A percentile compares a stretch with the other conserved stretches of the same genome.
These are phyloP conservation scores for Gallirallus australis DNA, from an alignment of 2,797 vertebrate species.

Conservation along the genomic window DNA sequence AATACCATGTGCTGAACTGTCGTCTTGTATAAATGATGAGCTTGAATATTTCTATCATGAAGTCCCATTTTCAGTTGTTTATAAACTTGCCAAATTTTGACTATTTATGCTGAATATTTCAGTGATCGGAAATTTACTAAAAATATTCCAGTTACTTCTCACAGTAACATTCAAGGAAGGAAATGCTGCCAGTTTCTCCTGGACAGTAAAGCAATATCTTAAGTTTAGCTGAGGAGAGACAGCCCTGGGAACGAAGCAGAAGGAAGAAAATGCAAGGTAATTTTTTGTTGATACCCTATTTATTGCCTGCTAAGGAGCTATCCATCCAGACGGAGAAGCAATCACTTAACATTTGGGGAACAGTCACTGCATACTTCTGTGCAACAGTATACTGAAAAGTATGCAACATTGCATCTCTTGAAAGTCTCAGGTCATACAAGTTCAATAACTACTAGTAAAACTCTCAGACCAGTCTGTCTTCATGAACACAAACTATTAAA, in stretches of 20 bases:
- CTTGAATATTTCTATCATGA: neutral
- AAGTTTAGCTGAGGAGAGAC: neutral
- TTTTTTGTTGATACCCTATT: neutral
- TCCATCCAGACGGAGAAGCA: neutral
- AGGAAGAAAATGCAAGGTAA: neutral
- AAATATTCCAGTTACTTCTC: neutral
- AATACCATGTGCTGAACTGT: neutral
- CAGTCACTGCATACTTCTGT: neutral
- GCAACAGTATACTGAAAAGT: neutral
- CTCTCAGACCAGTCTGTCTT: neutral
- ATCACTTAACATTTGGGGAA: neutral
- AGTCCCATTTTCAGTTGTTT: neutral
- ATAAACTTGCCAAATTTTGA: neutral
- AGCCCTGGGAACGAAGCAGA: neutral
- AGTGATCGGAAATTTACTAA: neutral
- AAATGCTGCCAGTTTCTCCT: neutral
- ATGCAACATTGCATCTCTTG: neutral
- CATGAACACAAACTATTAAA: neutral
- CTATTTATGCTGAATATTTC: neutral
- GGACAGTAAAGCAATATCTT: neutral
- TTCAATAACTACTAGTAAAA: neutral
- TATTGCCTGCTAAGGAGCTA: neutral
- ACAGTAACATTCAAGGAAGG: neutral
- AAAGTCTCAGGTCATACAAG: neutral
- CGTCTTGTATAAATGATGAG: neutral